Evolutionary conservation across 2,888 invertebrate genomes (phyloP), one percentile per base, ranked within the genome.

Genomic region (Meliscaeva auricollis): DNA sequence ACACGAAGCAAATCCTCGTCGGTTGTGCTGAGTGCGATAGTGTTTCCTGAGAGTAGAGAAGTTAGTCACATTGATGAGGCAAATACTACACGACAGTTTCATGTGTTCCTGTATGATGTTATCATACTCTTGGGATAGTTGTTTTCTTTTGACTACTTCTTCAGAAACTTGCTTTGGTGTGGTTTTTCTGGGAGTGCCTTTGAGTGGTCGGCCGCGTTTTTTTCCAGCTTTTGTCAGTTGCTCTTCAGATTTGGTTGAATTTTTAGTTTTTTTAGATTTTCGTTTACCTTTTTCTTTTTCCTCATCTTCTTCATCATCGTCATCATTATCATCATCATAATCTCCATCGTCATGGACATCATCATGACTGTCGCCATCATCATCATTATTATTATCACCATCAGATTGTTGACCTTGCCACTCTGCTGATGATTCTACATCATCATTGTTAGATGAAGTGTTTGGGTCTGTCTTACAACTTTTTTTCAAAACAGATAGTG

Each of bases 31-130:
- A 4, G 85, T 80, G 7, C 90, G 88, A 11, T 88, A 88, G 60
- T 91, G 91, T 3, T 84, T 48, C 7, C 89, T 81, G 30, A 91
- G 82, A 6, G 88, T 81, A 0, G 89, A 87, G 72, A 91, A 91
- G 17, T 89, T 89, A 0, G 87, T 84, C 66, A 90, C 81, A 5
- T 89, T 87, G 1, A 66, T 8, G 20, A 87, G 87, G 73, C 92
- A 92, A 7, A 90, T 50, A 11, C 88, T 89, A 46, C 92, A 92
- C 13, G 88, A 88, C 1, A 92, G 87, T 62, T 91, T 91, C 74
- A 89, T 91, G 70, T 91, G 88, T 38, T 90, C 88, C 2, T 87
- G 76, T 3, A 91, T 88, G 38, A 89, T 90, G 1, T 89, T 88
- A 75, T 91, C 90, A 35, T 89, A 89, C 62, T 90, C 90, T 30